Evolutionary conservation across 1,140 invertebrate species (phyloP).

Genomic region (Ips typographus): DNA sequence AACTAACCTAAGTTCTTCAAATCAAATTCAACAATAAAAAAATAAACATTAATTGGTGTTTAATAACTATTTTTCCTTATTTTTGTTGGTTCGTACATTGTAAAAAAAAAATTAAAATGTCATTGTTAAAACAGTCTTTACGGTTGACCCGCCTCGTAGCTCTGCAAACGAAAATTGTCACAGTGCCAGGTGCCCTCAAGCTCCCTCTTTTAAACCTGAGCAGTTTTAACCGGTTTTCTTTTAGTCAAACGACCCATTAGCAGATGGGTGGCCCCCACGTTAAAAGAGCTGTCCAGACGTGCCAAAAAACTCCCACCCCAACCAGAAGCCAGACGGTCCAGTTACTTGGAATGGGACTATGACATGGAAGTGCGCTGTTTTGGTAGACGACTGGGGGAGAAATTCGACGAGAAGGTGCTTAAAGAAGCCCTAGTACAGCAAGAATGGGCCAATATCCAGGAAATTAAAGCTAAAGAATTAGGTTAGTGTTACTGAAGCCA

Average conservation of each 20-base stretch:
- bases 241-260: conserved; percentile 46
- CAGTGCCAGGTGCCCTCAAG: no score
- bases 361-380: conserved; percentile 87
- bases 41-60: no score
- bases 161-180: no score
- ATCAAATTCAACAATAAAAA: no score
- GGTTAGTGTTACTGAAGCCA: conserved; percentile 53
- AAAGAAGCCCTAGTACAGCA: conserved; percentile 76
- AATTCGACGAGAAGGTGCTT: conserved; percentile 71
- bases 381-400: conserved; percentile 80
- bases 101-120: no score
- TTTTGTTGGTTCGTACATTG: no score
- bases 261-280: conserved; percentile 60
- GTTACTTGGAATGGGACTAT: conserved; percentile 84
- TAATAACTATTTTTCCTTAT: no score
- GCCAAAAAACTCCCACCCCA: conserved; percentile 51
- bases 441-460: conserved; percentile 60
- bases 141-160: no score
- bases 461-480: conserved; percentile 46
- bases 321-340: conserved; percentile 56
- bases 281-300: conserved; percentile 53
- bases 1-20: no score
- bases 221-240: no score
- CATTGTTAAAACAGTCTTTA: no score
- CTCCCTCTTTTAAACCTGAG: no score